A percentile compares a stretch with the other conserved stretches of the same genome.
Evolutionary conservation across 2,888 invertebrate species (phyloP).

Genomic region (Busseola fusca): DNA sequence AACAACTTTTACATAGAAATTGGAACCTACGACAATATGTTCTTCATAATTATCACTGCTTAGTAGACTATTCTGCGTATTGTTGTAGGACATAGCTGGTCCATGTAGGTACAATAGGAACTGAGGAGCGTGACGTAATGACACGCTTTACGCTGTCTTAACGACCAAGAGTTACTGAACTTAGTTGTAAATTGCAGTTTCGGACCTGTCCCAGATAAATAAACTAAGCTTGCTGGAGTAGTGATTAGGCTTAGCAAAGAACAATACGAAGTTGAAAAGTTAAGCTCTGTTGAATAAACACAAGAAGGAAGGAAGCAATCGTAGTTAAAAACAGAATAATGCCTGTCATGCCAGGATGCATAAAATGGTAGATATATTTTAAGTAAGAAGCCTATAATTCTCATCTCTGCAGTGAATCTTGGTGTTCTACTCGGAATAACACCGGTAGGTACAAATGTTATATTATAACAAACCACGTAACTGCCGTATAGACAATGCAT

Average conservation of each 20-base stretch:
- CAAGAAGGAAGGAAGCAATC: slow-evolving; percentile 8
- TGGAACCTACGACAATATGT: background rate
- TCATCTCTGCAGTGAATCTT: slow-evolving; percentile 15
- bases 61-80: background rate
- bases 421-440: slow-evolving; percentile 16
- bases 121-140: slow-evolving; percentile 27
- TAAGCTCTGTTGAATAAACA: background rate
- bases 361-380: background rate
- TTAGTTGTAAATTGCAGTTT: slow-evolving; percentile 36
- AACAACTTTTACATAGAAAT: background rate
- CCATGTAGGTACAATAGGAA: slow-evolving; percentile 10
- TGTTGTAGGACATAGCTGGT: slow-evolving; percentile 1
- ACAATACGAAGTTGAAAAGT: background rate
- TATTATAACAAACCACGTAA: slow-evolving; percentile 51
- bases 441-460: slow-evolving; percentile 23
- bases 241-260: background rate
- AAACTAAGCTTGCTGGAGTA: background rate
- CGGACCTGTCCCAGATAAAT: slow-evolving; percentile 24
- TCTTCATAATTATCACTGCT: background rate
- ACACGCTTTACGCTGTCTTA: slow-evolving; percentile 23
- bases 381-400: background rate
- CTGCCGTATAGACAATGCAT: slow-evolving; percentile 63
- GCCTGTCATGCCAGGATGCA: background rate
- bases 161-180: slow-evolving; percentile 49
- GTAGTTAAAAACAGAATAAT: slow-evolving; percentile 1